Evolutionary conservation across 2,797 vertebrate species (phyloP).

Genomic region (Sebastes miniatus): DNA sequence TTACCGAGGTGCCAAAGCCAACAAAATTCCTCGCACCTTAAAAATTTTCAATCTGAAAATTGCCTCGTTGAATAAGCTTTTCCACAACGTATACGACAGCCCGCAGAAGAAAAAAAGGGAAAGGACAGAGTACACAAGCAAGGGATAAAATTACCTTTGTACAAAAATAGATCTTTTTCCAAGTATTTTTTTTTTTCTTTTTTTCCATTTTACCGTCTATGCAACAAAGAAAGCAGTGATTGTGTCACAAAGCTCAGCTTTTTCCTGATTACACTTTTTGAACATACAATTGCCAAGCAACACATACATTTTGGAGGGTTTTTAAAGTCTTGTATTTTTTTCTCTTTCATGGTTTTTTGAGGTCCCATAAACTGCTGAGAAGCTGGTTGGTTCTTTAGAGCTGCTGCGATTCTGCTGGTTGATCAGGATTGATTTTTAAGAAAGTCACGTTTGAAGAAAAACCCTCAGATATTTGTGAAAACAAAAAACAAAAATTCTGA

Average conservation of each 20-base stretch:
- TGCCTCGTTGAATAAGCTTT: constrained; percentile 61
- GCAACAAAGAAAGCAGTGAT: constrained; percentile 82
- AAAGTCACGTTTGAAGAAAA: constrained; percentile 45
- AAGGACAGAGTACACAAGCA: constrained; percentile 81
- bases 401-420: constrained; percentile 76
- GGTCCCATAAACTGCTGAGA: constrained; percentile 58
- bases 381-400: constrained; percentile 76
- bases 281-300: constrained; percentile 76
- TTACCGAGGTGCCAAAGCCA: constrained; percentile 59
- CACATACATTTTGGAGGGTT: constrained; percentile 65
- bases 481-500: constrained; percentile 24
- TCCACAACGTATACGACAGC: constrained; percentile 78
- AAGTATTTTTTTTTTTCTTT: constrained; percentile 74
- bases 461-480: background rate
- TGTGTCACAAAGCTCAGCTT: constrained; percentile 77
- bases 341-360: constrained; percentile 40
- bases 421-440: constrained; percentile 41
- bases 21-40: constrained; percentile 36
- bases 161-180: constrained; percentile 99
- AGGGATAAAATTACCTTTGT: constrained; percentile 98
- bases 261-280: constrained; percentile 69
- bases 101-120: constrained; percentile 79
- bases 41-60: constrained; percentile 55
- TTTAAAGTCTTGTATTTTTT: constrained; percentile 51
- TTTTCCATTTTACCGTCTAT: constrained; percentile 69